Evolutionary conservation across 1,140 invertebrate species (phyloP).

Genomic region (Polyergus mexicanus): DNA sequence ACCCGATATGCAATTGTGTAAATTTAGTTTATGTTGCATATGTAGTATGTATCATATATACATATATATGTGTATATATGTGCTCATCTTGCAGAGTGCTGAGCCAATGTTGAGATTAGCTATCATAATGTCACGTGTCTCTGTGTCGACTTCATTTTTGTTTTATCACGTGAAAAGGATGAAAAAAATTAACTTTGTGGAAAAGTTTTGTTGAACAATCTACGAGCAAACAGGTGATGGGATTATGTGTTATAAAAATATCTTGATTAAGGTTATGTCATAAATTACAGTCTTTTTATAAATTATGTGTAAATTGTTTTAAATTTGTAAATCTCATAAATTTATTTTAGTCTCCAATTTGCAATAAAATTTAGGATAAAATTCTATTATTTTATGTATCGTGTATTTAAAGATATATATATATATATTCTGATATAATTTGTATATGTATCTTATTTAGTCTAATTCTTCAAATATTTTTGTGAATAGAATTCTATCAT

Average conservation of each 20-base stretch:
- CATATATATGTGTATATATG: neutral
- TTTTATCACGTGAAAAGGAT: constrained; percentile 76
- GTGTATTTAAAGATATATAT: no score
- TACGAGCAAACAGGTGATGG: constrained; percentile 35
- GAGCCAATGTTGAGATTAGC: constrained; percentile 55
- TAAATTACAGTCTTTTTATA: no score
- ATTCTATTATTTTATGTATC: neutral
- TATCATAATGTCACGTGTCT: constrained; percentile 75
- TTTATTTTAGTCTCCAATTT: neutral
- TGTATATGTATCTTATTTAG: no score
- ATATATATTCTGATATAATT: no score
- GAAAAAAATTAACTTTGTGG: constrained; percentile 66
- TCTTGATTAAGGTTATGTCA: constrained; percentile 62
- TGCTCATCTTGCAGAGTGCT: neutral
- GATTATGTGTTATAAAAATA: neutral
- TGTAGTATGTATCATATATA: neutral
- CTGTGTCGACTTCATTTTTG: constrained; percentile 65
- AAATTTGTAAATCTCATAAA: neutral
- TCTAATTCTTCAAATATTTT: no score
- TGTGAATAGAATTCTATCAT: no score
- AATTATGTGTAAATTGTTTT: constrained; percentile 15
- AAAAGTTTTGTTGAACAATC: constrained; percentile 42
- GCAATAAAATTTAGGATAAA: no score
- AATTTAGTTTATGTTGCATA: constrained; percentile 58
- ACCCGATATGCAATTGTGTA: constrained; percentile 39